Conservation (phyloP, 2,888 invertebrate genomes). For the Sphaerophoria taeniata region DNA sequence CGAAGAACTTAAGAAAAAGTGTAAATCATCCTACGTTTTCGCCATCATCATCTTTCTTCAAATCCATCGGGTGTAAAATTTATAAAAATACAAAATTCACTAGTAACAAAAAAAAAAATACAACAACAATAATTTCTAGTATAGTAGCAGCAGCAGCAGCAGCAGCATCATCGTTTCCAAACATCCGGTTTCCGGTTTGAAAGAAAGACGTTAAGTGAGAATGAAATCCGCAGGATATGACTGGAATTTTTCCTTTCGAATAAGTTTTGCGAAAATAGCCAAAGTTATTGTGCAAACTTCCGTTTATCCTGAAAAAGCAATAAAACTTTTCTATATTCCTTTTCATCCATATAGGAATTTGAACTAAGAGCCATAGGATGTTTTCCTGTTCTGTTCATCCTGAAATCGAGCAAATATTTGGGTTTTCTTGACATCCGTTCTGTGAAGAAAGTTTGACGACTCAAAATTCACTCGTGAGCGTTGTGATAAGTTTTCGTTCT, state of each 20-base stretch:
- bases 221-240: constrained; percentile 63
- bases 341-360: constrained; percentile 40
- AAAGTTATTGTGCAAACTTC: constrained; percentile 72
- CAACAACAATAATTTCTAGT: neutral
- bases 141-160: constrained; percentile 18
- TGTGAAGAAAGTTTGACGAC: neutral
- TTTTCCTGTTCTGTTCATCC: constrained; percentile 67
- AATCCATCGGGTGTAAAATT: constrained; percentile 10
- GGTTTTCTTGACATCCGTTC: constrained; percentile 70
- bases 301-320: constrained; percentile 64
- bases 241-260: constrained; percentile 44
- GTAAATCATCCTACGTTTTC: constrained; percentile 37
- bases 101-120: neutral
- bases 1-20: constrained; percentile 6
- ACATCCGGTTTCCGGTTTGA: constrained; percentile 69
- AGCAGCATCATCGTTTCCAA: constrained; percentile 59
- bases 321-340: too few relatives aligned
- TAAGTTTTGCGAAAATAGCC: constrained; percentile 68
- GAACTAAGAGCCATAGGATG: constrained; percentile 51
- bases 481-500: neutral
- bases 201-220: constrained; percentile 37
- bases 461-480: constrained; percentile 36
- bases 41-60: constrained; percentile 43
- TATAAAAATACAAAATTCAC: too few relatives aligned
- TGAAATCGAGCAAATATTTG: constrained; percentile 73